phyloP scores from a whole-genome alignment of 2,113 vertebrate genomes.

The Oriolus oriolus region DNA sequence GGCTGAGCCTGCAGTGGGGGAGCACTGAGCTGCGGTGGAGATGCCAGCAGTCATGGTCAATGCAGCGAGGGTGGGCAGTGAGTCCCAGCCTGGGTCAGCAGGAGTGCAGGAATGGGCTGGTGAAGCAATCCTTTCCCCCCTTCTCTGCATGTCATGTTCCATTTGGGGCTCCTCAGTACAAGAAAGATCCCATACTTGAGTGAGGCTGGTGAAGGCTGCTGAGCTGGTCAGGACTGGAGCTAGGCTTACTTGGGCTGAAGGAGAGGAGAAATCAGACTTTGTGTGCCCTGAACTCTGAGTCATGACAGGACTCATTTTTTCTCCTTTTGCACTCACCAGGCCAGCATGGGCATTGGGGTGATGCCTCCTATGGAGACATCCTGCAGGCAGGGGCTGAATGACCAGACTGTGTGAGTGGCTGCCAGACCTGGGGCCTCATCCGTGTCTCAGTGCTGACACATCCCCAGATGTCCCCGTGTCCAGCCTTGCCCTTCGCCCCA shows the following conservation, averaged over 20 bases:
- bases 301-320: not conserved
- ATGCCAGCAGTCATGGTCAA: not conserved
- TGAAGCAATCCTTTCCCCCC: not conserved
- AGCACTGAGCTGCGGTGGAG: not conserved
- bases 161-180: not conserved
- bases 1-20: not conserved
- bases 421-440: not conserved
- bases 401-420: not conserved
- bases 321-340: not conserved
- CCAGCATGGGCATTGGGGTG: not conserved
- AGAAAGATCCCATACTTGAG: not conserved
- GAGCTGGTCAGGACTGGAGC: not conserved
- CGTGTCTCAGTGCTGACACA: not conserved
- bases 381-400: not conserved
- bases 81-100: not conserved
- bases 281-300: not conserved
- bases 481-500: not conserved
- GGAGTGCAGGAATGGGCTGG: not conserved
- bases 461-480: not conserved
- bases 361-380: not conserved
- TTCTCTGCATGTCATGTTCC: not conserved
- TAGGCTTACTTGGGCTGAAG: not conserved
- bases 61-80: fast-evolving
- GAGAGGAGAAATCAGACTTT: not conserved
- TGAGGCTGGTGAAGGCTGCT: not conserved